These are phyloP conservation scores for Nephotettix cincticeps DNA, from an alignment of 1,140 invertebrate species.

Conservation along the genomic window DNA sequence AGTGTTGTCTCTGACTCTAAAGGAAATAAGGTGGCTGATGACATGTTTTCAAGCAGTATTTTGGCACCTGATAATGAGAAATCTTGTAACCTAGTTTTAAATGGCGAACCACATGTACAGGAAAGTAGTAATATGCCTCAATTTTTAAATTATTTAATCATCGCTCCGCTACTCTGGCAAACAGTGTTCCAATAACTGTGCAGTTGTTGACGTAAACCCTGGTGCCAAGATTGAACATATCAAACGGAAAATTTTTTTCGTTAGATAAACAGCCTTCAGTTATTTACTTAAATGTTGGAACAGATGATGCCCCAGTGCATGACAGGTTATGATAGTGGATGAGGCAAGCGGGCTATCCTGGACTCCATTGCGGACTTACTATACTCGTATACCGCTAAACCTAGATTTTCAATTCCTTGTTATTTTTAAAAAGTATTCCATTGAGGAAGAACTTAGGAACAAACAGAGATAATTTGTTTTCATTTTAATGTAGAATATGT, in stretches of 20 bases:
- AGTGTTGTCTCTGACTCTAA: too few species aligned
- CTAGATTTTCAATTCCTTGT: neutral
- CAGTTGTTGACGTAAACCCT: neutral
- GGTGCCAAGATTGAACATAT: neutral
- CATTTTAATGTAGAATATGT: neutral
- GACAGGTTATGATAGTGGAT: neutral
- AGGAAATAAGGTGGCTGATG: too few species aligned
- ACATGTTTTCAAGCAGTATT: neutral
- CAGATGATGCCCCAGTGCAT: neutral
- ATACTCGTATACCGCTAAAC: neutral
- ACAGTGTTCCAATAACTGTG: neutral
- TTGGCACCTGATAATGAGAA: neutral
- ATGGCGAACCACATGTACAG: too few species aligned
- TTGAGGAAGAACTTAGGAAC: neutral
- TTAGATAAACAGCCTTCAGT: neutral
- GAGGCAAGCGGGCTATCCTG: neutral
- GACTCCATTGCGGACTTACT: neutral
- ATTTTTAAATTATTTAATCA: neutral
- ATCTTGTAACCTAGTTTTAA: too few species aligned
- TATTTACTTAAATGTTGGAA: conserved; percentile 1
- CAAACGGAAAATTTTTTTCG: neutral
- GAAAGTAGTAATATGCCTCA: neutral
- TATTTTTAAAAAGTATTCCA: neutral
- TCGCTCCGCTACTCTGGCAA: neutral
- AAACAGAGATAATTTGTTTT: neutral